Evolutionary conservation across 2,888 invertebrate species (phyloP).

Genomic region (Autographa gamma): DNA sequence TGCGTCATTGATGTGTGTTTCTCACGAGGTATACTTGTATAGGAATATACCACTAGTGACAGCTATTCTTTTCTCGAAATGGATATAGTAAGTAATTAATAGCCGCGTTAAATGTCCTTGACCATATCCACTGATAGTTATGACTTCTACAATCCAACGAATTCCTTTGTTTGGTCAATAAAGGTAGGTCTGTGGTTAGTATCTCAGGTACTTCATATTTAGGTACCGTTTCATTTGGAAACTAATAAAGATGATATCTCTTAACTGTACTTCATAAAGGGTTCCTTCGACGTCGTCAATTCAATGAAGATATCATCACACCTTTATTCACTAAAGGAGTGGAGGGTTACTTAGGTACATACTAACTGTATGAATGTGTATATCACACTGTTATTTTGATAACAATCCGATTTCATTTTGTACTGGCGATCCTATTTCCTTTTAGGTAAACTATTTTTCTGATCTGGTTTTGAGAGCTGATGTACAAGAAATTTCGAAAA

Average conservation of each 20-base stretch:
- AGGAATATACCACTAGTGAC: too few species aligned
- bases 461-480: neutral
- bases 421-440: neutral
- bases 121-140: neutral
- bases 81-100: too few species aligned
- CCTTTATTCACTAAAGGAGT: neutral
- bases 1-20: too few species aligned
- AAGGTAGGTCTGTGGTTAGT: neutral
- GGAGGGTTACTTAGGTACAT: too few species aligned
- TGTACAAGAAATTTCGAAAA: neutral
- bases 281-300: neutral
- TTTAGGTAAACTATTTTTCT: neutral
- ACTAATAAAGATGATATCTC: slow-evolving; percentile 1
- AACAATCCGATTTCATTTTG: neutral
- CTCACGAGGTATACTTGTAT: too few species aligned
- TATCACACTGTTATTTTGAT: neutral
- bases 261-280: neutral
- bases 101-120: neutral
- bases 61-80: too few species aligned
- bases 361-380: neutral
- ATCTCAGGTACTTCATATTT: slow-evolving; percentile 1
- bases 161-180: neutral
- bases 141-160: neutral
- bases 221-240: neutral
- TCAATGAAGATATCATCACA: neutral